Percentiles rank a stretch among this genome's conserved stretches.
These are phyloP conservation scores for Acanthosepion lycidas DNA, from an alignment of 2,888 invertebrate species.

Conservation along the genomic window DNA sequence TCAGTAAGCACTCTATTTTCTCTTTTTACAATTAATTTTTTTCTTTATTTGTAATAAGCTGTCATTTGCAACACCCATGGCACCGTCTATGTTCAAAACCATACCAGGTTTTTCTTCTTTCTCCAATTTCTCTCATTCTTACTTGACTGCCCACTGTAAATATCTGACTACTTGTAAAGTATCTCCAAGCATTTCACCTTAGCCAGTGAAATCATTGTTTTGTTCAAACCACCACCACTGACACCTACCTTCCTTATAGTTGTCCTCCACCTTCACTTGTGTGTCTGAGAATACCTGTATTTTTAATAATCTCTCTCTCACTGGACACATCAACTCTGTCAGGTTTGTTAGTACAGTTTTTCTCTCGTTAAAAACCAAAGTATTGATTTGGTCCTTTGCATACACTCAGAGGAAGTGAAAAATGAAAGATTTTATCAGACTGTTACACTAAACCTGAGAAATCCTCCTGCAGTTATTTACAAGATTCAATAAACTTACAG, in stretches of 20 bases:
- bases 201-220: not conserved
- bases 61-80: not conserved
- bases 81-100: not conserved
- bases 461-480: not conserved
- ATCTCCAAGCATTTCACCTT: not conserved
- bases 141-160: not conserved
- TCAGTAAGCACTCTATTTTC: no score
- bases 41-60: not conserved
- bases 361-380: not conserved
- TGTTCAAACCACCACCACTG: not conserved
- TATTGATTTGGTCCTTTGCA: not conserved
- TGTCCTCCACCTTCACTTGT: not conserved
- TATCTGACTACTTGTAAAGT: not conserved
- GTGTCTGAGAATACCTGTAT: constrained; percentile 18
- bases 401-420: not conserved
- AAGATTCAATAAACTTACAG: not conserved
- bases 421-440: not conserved
- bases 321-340: not conserved
- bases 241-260: not conserved
- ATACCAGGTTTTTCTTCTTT: not conserved
- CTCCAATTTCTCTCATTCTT: not conserved
- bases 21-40: not conserved
- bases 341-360: not conserved
- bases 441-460: not conserved
- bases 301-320: not conserved